Percentiles rank a stretch among this genome's conserved stretches.
These are phyloP conservation scores for Bombus terrestris DNA, from an alignment of 1,140 invertebrate species.

Conservation along the genomic window DNA sequence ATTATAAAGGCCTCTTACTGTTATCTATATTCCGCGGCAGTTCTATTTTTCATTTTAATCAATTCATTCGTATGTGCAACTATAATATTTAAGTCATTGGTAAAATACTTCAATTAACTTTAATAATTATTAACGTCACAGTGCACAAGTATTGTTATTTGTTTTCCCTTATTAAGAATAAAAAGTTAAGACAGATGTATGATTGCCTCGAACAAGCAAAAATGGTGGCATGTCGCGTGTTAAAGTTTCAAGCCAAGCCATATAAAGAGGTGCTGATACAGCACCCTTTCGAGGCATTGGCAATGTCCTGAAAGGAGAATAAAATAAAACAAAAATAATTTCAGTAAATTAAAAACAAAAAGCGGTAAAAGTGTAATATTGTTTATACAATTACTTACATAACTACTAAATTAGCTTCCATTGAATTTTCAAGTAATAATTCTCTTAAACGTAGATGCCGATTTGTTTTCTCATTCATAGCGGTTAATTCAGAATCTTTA, in stretches of 20 bases:
- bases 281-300: conserved; percentile 96
- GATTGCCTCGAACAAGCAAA: conserved; percentile 96
- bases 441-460: conserved; percentile 94
- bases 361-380: neutral
- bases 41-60: conserved; percentile 22
- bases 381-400: conserved; percentile 86
- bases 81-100: conserved; percentile 54
- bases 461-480: conserved; percentile 95
- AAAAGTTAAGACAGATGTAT: conserved; percentile 97
- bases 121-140: neutral
- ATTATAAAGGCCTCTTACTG: conserved; percentile 22
- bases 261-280: conserved; percentile 94
- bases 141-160: conserved; percentile 1
- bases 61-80: conserved; percentile 11
- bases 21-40: conserved; percentile 20
- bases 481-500: conserved; percentile 91
- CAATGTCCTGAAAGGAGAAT: conserved; percentile 87
- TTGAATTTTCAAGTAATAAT: conserved; percentile 92
- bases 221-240: conserved; percentile 94
- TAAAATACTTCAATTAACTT: conserved; percentile 26
- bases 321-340: neutral
- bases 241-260: conserved; percentile 97
- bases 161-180: conserved; percentile 89
- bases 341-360: neutral
- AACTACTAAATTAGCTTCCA: conserved; percentile 93